Evolutionary conservation across 2,797 vertebrate genomes (phyloP), one percentile per base, ranked within the genome.

Genomic region (Alfaro cultratus): DNA sequence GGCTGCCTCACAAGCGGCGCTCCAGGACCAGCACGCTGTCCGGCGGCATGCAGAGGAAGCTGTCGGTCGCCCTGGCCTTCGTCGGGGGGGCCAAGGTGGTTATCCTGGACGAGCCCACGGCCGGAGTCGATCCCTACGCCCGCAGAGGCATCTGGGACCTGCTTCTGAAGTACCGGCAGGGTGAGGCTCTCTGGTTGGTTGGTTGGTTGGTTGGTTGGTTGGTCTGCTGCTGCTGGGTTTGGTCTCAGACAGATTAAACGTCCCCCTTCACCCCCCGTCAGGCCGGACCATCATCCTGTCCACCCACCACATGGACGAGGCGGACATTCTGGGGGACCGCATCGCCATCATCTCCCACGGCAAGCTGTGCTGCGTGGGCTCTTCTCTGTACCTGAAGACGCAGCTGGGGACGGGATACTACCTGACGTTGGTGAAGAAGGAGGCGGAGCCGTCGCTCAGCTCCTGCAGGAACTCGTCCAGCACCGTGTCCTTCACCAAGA

Each of bases 221-320:
- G 41, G 21, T 0, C 11, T 8, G 45, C 29, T 18, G 13, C 26
- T 75, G 3, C 73, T 2, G 68, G 4, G 0, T 29, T 47, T 51
- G n/a, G 12, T 60, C 3, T n/a, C 9, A 5, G 18, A 11, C 0
- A 11, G 9, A 9, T 74, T 60, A 43, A 46, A 53, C n/a, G 0
- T 31, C 11, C 8, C 4, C 1, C 29, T 45, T 45, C 45, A 45
- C 15, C 18, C 47, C 43, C 68, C 26, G 55, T 72, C 89, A 99
- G 98, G 97, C 9, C 97, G 98, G 51, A 99, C 98, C 78, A 99
- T 99, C 86, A 98, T 99, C 90, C 96, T 99, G 21, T 99, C 98
- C 83, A 99, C 98, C 0, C 98, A 99, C 86, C 98, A 99, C 93
- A 99, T 99, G 98, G 98, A 99, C 13, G 98, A 99, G 83, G 98